Evolutionary conservation across 2,888 invertebrate species (phyloP), one percentile per base, ranked within the genome.

Genomic region (Acleris cristana): DNA sequence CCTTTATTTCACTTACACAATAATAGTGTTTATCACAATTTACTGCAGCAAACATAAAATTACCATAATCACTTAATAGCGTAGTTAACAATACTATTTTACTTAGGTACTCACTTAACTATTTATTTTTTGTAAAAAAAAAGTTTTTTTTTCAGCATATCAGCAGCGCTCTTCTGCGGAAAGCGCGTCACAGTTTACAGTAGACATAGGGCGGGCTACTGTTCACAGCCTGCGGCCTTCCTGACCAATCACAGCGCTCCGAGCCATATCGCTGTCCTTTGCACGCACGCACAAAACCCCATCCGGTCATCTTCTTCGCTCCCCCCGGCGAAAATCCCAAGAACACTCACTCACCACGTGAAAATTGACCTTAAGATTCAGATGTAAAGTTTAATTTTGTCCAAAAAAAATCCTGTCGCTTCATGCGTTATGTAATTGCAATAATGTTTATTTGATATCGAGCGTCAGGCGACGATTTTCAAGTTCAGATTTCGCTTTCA

Each of bases 181-280:
- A 77, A 76, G 81, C 78, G 73, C 87, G 86, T 85, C 79, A 82
- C 84, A 86, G 85, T 86, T 92, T 90, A 91, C 92, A 90, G 90
- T 90, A 92, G 92, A 91, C 92, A 91, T 91, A 92, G 92, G 93
- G 93, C 92, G 92, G 93, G 93, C 93, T 93, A 93, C 93, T 86
- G 93, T 92, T 90, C 91, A 91, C 90, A 86, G 92, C 93, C 92
- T 90, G 92, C 90, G 92, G 93, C 92, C 90, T 91, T 92, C 90
- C 92, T 92, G 92, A 93, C 93, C 93, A 93, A 93, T 93, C 93
- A 92, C 92, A 92, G 91, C 91, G 92, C 93, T 93, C 84, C 84
- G 87, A 93, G 92, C 92, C 88, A 92, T 92, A 87, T 89, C 76
- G 23, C 80, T 74, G 74, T 90, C 90, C 76, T 82, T 70, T 74